Base-by-base conservation (phyloP, 1,140 invertebrate genomes). In the Drosophila eugracilis region DNA sequence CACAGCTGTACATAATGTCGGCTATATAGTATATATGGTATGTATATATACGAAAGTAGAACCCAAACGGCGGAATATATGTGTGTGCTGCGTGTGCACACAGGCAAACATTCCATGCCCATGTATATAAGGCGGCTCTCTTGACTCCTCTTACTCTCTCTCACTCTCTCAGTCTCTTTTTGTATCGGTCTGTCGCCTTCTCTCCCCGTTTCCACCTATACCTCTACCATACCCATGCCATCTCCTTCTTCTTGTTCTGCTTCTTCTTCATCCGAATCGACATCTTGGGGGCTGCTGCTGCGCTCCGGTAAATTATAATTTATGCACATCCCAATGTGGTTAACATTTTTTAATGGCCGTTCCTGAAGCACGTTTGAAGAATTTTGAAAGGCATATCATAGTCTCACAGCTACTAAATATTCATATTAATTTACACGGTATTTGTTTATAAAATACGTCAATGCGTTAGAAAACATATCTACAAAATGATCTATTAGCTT, bases 201-300 rank as follows among this genome's bases (percentile, higher is more conserved):
- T 66, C 42, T 75, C 58, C 69, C 72, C 73, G 71, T 73, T 80
- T 81, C 78, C 44, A 66, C 63, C 63, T 66, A 59, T 60, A 59
- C 28, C 54, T 26, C 21, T 39, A 7, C 58, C 58, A 30, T 24
- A 22, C 30, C 9, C 26, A 6, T 9, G 26, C 10, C 28, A 7
- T 7, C 28, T 30, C 30, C n/a, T n/a, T n/a, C n/a, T n/a, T 32
- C 30, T 22, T 26, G 15, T 17, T 34, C 55, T 54, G 55, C 22
- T 30, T 15, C 62, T 15, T 59, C 21, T 21, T 44, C 28, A 26
- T 21, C 53, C 42, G 9, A 36, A 45, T 65, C 19, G 24, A 65
- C 42, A 65, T 65, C 60, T 65, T 65, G 22, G 60, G 60, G n/a
- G n/a, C n/a, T n/a, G 55, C 55, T 66, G 63, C 63, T 67, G 63